These are phyloP conservation scores for Brachionus asplanchnoidis DNA, from an alignment of 1,140 invertebrate species.

Conservation along the genomic window DNA sequence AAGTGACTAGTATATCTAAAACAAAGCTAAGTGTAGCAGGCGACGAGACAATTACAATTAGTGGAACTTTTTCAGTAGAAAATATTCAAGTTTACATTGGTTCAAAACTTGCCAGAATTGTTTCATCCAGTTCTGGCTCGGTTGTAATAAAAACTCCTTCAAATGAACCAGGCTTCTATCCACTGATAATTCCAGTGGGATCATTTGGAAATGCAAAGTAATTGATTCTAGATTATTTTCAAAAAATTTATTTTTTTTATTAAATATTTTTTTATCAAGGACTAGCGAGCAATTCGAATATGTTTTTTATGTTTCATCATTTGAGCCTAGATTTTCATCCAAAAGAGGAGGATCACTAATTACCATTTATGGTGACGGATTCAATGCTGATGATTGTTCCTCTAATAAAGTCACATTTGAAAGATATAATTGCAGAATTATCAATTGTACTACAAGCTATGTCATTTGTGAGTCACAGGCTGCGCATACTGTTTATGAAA, in stretches of 20 bases:
- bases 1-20: neutral
- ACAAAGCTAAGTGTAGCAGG: constrained; percentile 43
- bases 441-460: constrained; percentile 42
- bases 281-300: neutral
- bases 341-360: constrained; percentile 48
- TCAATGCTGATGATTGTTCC: constrained; percentile 42
- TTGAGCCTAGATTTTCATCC: neutral
- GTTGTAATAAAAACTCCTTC: constrained; percentile 44
- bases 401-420: constrained; percentile 47
- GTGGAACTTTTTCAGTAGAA: constrained; percentile 44
- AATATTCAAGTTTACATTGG: constrained; percentile 43
- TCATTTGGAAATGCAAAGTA: constrained; percentile 14
- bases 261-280: neutral
- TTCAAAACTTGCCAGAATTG: constrained; percentile 40
- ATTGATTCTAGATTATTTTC: neutral
- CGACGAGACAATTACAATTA: constrained; percentile 45
- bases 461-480: constrained; percentile 47
- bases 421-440: constrained; percentile 44
- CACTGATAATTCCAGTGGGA: neutral
- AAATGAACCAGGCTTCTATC: constrained; percentile 44
- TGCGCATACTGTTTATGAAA: constrained; percentile 44
- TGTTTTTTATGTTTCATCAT: constrained; percentile 37
- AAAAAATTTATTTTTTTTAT: neutral
- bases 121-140: constrained; percentile 21
- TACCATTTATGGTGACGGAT: constrained; percentile 48